Evolutionary conservation across 2,888 invertebrate genomes (phyloP), one percentile per base, ranked within the genome.

Genomic region (Thera obeliscata): DNA sequence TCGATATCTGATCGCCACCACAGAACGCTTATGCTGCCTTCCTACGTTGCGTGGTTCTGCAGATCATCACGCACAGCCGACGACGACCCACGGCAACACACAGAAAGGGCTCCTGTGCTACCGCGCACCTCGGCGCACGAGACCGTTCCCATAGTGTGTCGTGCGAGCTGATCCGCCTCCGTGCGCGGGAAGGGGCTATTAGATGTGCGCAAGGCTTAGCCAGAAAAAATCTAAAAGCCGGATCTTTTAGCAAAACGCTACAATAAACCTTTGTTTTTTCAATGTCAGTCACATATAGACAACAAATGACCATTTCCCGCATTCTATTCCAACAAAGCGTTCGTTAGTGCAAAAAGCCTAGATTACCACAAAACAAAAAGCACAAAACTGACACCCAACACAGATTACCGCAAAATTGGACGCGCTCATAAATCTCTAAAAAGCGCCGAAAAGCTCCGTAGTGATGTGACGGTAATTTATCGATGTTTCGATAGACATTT

Each of bases 361-460:
- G 65, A 61, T 65, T 67, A 56, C 56, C 49, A 65, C 12, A 65
- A 56, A 70, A 64, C 35, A 62, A 60, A 67, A 60, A 69, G 50
- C 22, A 72, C 46, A 64, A 70, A 66, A 73, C 62, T 65, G 69
- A 69, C 65, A 60, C 62, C 66, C 62, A 69, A 59, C 66, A 73
- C 67, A 72, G 64, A 76, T 75, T 77, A 77, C 80, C 79, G 80
- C 79, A 71, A 80, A 81, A 74, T 74, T 74, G 77, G 77, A 77
- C 70, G 77, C 71, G 52, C 64, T 64, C 76, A 74, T 82, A 81
- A 82, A 82, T 82, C 78, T 77, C 74, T 62, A 60, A 69, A 77
- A 76, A 76, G 73, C 69, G 76, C 76, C 74, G 81, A 82, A 80
- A 74, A 71, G 72, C 66, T 69, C 55, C 52, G 54, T 73, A 74